Evolutionary conservation across 2,113 vertebrate species (phyloP), one percentile per base, ranked within the genome.

Genomic region (Solenodon paradoxus): DNA sequence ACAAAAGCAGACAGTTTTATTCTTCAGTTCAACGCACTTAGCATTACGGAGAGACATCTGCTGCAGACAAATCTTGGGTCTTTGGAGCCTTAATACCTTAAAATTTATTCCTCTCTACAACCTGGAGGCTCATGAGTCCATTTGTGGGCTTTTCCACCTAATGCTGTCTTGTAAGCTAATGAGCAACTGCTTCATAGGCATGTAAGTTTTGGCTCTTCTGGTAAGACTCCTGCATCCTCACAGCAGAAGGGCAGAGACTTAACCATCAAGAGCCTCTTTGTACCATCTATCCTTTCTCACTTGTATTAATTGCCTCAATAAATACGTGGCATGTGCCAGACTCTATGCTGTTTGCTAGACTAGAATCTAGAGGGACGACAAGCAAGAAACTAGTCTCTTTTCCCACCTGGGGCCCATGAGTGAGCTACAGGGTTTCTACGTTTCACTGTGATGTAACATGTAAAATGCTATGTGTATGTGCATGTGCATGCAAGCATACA

Each of bases 11-110:
- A 87, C 35, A 3, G 79, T 59, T 96, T 94, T 57, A 94, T 92
- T 96, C 95, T 83, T 89, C 89, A 28, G 9, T 71, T 59, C 80
- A 84, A 77, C 4, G 24, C 51, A 90, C 59, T 82, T 88, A 92
- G 83, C 88, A 96, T 96, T 96, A 74, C 3, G 35, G 63, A 92
- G 74, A 95, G 82, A 92, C 95, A 96, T 90, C 97, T 97, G 92
- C 87, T 69, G 69, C 75, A 87, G 92, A 95, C 59, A 77, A 92
- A 93, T 93, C 90, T 90, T 68, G 45, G 75, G 64, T 79, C 94
- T 96, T 77, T 45, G 90, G 75, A 95, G 90, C 4, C 61, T 78
- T 80, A 92, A 93, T 87, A 87, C 66, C 96, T 96, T 66, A 75
- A 89, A 96, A 97, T 95, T 10, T 89, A 93, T 96, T 96, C 79